Percentiles rank a stretch among this genome's conserved stretches.
phyloP scores from a whole-genome alignment of 1,140 invertebrate species.

The Ceratoteleas bidentatus region DNA sequence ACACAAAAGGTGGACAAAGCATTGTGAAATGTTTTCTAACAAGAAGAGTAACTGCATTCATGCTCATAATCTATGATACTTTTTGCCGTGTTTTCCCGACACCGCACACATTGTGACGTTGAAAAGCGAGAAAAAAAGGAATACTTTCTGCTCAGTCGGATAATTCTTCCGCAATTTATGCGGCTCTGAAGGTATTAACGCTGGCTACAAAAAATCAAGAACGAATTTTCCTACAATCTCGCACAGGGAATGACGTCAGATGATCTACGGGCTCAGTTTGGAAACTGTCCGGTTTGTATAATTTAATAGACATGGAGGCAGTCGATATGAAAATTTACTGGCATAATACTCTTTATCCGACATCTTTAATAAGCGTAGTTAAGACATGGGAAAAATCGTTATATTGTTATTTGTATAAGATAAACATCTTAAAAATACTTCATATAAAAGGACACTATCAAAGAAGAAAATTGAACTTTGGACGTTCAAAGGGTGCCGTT shows the following conservation, averaged over 20 bases:
- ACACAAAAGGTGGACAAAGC: slow-evolving; percentile 61
- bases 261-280: slow-evolving; percentile 42
- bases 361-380: too few relatives aligned
- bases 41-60: slow-evolving; percentile 65
- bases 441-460: too few relatives aligned
- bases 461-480: too few relatives aligned
- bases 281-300: slow-evolving; percentile 30
- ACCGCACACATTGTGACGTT: too few relatives aligned
- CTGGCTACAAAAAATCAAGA: slow-evolving; percentile 54
- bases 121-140: slow-evolving; percentile 54
- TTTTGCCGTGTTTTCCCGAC: too few relatives aligned
- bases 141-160: slow-evolving; percentile 59
- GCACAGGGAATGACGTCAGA: slow-evolving; percentile 14
- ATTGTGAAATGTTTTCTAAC: slow-evolving; percentile 62
- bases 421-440: too few relatives aligned
- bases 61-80: too few relatives aligned
- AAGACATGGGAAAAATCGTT: too few relatives aligned
- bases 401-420: too few relatives aligned
- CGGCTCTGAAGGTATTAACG: slow-evolving; percentile 48
- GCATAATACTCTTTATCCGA: too few relatives aligned
- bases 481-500: too few relatives aligned
- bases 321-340: slow-evolving; percentile 10
- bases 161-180: slow-evolving; percentile 55
- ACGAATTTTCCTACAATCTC: slow-evolving; percentile 56
- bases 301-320: slow-evolving; percentile 31